These are phyloP conservation scores for Ophion slaviceki DNA, from an alignment of 2,888 invertebrate genomes.

Conservation along the genomic window DNA sequence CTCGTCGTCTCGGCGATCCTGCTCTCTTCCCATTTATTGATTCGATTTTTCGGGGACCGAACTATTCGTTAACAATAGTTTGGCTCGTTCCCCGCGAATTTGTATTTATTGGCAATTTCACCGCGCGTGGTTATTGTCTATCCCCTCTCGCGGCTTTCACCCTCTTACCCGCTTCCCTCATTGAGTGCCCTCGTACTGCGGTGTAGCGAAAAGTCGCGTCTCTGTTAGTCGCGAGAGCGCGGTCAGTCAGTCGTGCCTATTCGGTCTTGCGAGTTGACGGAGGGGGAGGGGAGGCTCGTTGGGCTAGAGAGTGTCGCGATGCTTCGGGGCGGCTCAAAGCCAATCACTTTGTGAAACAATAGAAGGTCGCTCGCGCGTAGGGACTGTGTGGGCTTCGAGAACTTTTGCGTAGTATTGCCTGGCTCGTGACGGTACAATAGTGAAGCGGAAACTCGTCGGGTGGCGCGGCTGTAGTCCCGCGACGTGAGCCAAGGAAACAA, in stretches of 20 bases:
- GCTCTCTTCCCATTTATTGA: not conserved
- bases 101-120: too few relatives aligned
- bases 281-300: not conserved
- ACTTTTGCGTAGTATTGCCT: constrained; percentile 1
- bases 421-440: constrained; percentile 55
- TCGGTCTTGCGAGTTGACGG: not conserved
- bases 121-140: too few relatives aligned
- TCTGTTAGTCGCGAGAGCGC: constrained; percentile 37
- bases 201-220: constrained; percentile 3
- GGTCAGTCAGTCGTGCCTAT: constrained; percentile 36
- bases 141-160: too few relatives aligned
- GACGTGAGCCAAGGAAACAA: constrained; percentile 68
- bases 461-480: constrained; percentile 74
- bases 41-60: not conserved
- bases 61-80: not conserved
- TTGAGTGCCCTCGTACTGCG: constrained; percentile 15
- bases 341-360: constrained; percentile 71
- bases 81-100: not conserved
- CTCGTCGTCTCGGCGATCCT: too few relatives aligned
- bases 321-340: constrained; percentile 61
- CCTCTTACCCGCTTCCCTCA: not conserved
- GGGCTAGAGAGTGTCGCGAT: constrained; percentile 32
- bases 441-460: constrained; percentile 72
- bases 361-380: constrained; percentile 41
- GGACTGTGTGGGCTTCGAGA: not conserved